Base-by-base conservation (phyloP, 2,888 invertebrate species). In the Abscondita cerata region DNA sequence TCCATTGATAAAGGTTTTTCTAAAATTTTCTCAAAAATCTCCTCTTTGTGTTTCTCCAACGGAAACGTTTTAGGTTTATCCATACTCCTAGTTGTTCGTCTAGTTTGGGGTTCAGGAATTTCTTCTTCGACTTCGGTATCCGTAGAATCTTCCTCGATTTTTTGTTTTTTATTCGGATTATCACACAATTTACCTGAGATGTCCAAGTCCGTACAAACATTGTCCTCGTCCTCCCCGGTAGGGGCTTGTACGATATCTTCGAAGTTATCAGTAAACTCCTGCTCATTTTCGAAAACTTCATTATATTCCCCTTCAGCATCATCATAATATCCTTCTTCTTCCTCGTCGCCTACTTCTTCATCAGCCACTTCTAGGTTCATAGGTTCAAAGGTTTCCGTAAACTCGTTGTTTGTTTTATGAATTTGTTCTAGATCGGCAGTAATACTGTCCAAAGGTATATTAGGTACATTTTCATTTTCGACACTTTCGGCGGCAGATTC, bases 1-100 rank as follows among this genome's bases (percentile, higher is more conserved):
- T 84, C 83, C 36, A 85, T 84, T 2, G 71, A 69, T 18, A 11
- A n/a, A 15, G 68, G 68, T 46, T 75, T 73, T 50, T 79, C 78
- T 54, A 76, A 56, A 46, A 76, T 77, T 61, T 76, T 77, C 15
- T 78, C 76, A 55, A 75, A 61, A 18, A 76, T 72, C 65, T 78
- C 76, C 1, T 77, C 75, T 63, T 75, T 73, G 64, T 75, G 73
- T 36, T 59, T 65, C 12, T 65, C 67, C n/a, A 58, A 46, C 3
- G 56, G 65, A 34, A 38, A 59, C 11, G 41, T 51, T 50, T 65
- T 65, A n/a, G 59, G n/a, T 48, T 55, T 62, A 25, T 54, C 69
- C 76, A 77, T 66, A 78, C 70, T 25, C 47, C 56, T 57, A 5
- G 51, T 36, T 12, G 52, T 48, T 46, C 59, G 58, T 51, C 13